A percentile compares a stretch with the other conserved stretches of the same genome.
Conservation (phyloP, 2,888 invertebrate genomes). For the Petrophora chlorosata region DNA sequence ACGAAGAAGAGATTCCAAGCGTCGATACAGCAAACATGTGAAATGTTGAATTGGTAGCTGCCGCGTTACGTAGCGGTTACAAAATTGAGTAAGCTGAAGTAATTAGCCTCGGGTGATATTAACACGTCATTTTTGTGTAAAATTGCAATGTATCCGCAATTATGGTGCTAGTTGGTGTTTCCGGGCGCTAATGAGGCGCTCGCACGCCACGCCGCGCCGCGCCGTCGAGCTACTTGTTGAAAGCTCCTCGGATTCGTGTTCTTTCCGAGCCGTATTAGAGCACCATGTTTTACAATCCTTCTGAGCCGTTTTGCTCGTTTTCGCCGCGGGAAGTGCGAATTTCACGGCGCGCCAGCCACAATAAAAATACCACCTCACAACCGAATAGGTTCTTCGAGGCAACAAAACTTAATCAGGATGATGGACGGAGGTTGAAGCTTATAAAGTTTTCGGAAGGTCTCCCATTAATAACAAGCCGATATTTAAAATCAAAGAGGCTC, state of each 20-base stretch:
- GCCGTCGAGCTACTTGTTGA: slow-evolving; percentile 44
- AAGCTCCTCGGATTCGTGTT: slow-evolving; percentile 52
- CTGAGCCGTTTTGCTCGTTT: slow-evolving; percentile 53
- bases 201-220: slow-evolving; percentile 42
- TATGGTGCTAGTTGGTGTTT: slow-evolving; percentile 44
- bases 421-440: too few species aligned
- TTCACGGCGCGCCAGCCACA: slow-evolving; percentile 50
- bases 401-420: slow-evolving; percentile 35
- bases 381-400: slow-evolving; percentile 37
- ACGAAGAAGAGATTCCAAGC: background rate
- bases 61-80: slow-evolving; percentile 12
- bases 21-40: background rate
- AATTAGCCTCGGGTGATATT: slow-evolving; percentile 32
- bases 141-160: slow-evolving; percentile 41
- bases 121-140: slow-evolving; percentile 33
- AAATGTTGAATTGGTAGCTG: background rate
- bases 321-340: slow-evolving; percentile 62
- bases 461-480: slow-evolving; percentile 41
- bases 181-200: slow-evolving; percentile 44
- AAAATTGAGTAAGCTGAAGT: slow-evolving; percentile 28
- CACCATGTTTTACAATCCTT: slow-evolving; percentile 58
- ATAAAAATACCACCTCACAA: slow-evolving; percentile 51
- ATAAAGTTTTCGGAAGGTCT: slow-evolving; percentile 42
- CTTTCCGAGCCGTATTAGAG: slow-evolving; percentile 45
- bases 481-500: slow-evolving; percentile 52